A percentile compares a stretch with the other conserved stretches of the same genome.
Evolutionary conservation across 2,797 vertebrate genomes (phyloP).

Genomic region (Philypnodon macrostomus): DNA sequence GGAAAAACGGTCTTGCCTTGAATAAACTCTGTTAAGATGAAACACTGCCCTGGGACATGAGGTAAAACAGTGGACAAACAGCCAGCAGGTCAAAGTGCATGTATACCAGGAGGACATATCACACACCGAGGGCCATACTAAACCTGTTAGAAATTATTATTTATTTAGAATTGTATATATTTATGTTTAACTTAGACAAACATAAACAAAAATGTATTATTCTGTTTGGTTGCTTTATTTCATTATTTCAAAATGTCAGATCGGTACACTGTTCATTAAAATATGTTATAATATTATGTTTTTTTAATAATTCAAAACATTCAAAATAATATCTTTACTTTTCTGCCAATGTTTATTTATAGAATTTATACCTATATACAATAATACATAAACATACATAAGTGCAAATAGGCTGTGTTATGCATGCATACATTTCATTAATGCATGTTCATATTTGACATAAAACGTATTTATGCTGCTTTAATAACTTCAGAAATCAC

Average conservation of each 20-base stretch:
- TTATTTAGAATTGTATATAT: too few species aligned
- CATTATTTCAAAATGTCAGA: too few species aligned
- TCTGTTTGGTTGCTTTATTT: too few species aligned
- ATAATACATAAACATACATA: neutral
- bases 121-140: conserved; percentile 9
- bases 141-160: neutral
- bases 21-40: conserved; percentile 74
- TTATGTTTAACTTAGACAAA: too few species aligned
- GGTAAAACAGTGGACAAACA: conserved; percentile 29
- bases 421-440: neutral
- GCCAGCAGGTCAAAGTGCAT: conserved; percentile 15
- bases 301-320: too few species aligned
- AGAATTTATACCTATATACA: too few species aligned
- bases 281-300: too few species aligned
- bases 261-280: too few species aligned
- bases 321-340: too few species aligned
- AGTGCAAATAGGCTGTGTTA: neutral
- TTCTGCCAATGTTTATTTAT: too few species aligned
- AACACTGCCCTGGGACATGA: conserved; percentile 45
- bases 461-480: conserved; percentile 13
- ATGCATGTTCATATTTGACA: conserved; percentile 18
- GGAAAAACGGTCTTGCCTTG: conserved; percentile 73
- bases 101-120: neutral
- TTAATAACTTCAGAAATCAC: conserved; percentile 12
- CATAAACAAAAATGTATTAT: too few species aligned